Conservation (phyloP, 1,140 invertebrate genomes). For the Conopomorpha cramerella region DNA sequence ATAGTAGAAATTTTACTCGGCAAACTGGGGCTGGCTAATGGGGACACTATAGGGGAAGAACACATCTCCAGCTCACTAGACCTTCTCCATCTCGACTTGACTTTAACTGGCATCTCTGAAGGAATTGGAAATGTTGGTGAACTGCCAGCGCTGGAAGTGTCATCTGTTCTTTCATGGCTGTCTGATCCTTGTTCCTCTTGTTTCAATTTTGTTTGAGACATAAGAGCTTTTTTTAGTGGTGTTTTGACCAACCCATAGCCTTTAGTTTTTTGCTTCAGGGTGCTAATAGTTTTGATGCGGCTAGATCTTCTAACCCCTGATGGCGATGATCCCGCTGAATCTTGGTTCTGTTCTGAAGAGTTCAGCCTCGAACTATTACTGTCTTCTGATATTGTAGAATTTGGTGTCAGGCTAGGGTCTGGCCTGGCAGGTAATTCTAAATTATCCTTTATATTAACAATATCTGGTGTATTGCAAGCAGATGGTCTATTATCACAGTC, state of each 20-base stretch:
- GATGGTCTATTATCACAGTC: conserved; percentile 20
- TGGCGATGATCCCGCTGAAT: conserved; percentile 50
- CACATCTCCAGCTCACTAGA: conserved; percentile 83
- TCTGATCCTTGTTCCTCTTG: conserved; percentile 43
- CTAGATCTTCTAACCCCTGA: conserved; percentile 59
- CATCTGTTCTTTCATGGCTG: conserved; percentile 33
- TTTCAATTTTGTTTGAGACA: conserved; percentile 47
- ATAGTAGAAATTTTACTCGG: conserved; percentile 23
- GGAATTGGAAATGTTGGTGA: conserved; percentile 47
- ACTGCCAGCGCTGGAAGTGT: conserved; percentile 20
- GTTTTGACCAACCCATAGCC: conserved; percentile 63
- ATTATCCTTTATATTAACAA: conserved; percentile 18
- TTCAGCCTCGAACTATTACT: conserved; percentile 41
- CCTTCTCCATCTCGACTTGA: conserved; percentile 83
- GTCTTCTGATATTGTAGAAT: conserved; percentile 51
- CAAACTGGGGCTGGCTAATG: conserved; percentile 38
- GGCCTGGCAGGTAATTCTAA: conserved; percentile 21
- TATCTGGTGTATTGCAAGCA: conserved; percentile 22
- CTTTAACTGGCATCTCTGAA: conserved; percentile 75
- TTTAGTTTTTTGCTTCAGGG: conserved; percentile 61
- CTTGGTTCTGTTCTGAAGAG: conserved; percentile 41
- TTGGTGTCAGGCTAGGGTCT: conserved; percentile 47
- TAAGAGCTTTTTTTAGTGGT: conserved; percentile 49
- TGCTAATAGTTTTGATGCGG: conserved; percentile 64
- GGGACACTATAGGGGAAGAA: conserved; percentile 37